Base-by-base conservation (phyloP, 2,888 invertebrate species). In the Ischnura elegans region DNA sequence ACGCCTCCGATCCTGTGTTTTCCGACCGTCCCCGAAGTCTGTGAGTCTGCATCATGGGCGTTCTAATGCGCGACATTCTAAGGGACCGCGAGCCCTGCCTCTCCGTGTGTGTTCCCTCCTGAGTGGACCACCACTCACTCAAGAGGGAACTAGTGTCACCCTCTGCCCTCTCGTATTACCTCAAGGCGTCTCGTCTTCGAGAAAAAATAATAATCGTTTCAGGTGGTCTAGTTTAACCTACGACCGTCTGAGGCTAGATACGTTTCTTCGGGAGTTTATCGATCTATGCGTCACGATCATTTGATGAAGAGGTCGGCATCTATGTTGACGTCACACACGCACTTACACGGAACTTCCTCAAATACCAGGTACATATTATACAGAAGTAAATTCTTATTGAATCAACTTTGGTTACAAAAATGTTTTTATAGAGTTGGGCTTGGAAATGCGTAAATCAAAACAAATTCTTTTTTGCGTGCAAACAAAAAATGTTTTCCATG, bases 41-140 rank as follows among this genome's bases (percentile, higher is more conserved):
- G 90, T 90, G 90, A 90, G 90, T 61, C 90, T 61, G 90, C 90
- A 90, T 90, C 66, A 61, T 43, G 13, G 61, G n/a, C 90, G 55
- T 25, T 61, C 51, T 90, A 90, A 90, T 90, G 90, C 66, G 90
- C 55, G 51, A 55, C 87, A 87, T 87, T 87, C 51, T 87, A 42
- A n/a, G 90, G 61, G 90, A 42, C 36, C 90, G 76, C 76, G 61
- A 36, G 51, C 51, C 76, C 76, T 36, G 10, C 29, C 36, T 76
- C 76, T 76, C 10, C 36, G 76, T 76, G 76, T 76, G 76, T 76
- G 76, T 76, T 76, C 76, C 76, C 29, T 76, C n/a, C 36, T 76
- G 29, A 76, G 76, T 76, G 76, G 29, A 13, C 76, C 76, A 36
- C 76, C n/a, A 36, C 76, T 76, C 76, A 36, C 29, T 36, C 29